Evolutionary conservation across 2,797 vertebrate genomes (phyloP), one percentile per base, ranked within the genome.

Genomic region (Pyrocephalus nanus): DNA sequence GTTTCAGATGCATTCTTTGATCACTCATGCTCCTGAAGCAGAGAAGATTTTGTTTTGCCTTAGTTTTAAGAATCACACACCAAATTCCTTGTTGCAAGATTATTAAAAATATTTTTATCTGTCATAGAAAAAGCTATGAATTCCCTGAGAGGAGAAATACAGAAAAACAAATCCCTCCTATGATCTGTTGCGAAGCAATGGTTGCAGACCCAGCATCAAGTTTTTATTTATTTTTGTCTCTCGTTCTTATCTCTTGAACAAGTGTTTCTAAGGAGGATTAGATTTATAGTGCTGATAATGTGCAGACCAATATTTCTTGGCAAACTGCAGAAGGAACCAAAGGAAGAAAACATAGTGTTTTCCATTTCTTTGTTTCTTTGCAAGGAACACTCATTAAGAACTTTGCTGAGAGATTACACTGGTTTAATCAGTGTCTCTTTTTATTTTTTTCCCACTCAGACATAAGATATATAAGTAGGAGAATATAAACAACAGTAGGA

Each of bases 41-140:
- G 53, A 64, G 42, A 30, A 71, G 45, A 22, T 47, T 89, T 69
- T 88, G n/a, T 79, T 69, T 89, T 84, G 62, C 36, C 29, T 86
- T 62, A 58, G n/a, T 71, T 94, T 90, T 67, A 78, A 91, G 92
- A 82, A 87, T 79, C 54, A 85, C 74, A 76, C 60, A 47, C n/a
- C 15, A 79, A 82, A 92, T 74, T 91, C 53, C 38, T 67, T 67
- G 11, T 66, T 40, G 60, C 43, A 36, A 72, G 27, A 34, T 93
- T 96, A 95, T 94, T 95, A 95, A 93, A 95, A 95, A 67, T 93
- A 93, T 93, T 96, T 95, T 94, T 95, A 90, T 95, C 86, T 96
- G 93, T 87, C 93, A 87, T 32, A 90, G 47, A 18, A 83, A 92
- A 92, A 88, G 32, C 50, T 90, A 61, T 92, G 60, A 88, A 76